Base-by-base conservation (phyloP, 2,113 vertebrate species). In the Platichthys flesus region DNA sequence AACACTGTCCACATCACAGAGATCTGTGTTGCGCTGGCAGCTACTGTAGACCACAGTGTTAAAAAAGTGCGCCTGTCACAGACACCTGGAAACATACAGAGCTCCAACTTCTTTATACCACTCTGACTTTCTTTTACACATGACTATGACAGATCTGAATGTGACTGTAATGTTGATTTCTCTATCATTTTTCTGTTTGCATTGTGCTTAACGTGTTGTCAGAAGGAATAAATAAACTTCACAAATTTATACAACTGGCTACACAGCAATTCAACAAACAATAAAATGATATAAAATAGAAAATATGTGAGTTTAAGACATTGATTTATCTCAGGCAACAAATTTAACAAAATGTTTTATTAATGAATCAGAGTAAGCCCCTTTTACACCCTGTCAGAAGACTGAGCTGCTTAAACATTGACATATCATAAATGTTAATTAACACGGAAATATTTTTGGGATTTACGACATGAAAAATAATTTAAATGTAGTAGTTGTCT, bases 1-100 rank as follows among this genome's bases (percentile, higher is more conserved):
- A 72, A 80, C 49, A 18, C 66, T 40, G 23, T 79, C 81, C 75
- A 83, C 78, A 81, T 79, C 61, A 86, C 49, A 51, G 68, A 83
- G 71, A 55, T 21, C 52, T 42, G 31, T 60, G 24, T 58, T 74
- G 55, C 57, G 70, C 58, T 65, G 24, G 21, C 24, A 76, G 54
- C 56, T 57, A 15, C 31, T 82, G 67, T 71, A 59, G 56, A 73
- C 76, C 55, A 78, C 67, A 5, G 2, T 28, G 45, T 54, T 42
- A 20, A 71, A 61, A 56, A 31, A 24, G 3, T n/a, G 31, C 5
- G 31, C 6, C 31, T 7, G 8, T 62, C 7, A 70, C 3, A 42
- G 6, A 28, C 23, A 56, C 31, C 31, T 55, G 54, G 57, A 42
- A 64, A 14, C 26, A n/a, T 52, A 16, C 13, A 59, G 24, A 62